These are phyloP conservation scores for Dasypus novemcinctus DNA, from an alignment of 2,113 vertebrate species.

Conservation along the genomic window DNA sequence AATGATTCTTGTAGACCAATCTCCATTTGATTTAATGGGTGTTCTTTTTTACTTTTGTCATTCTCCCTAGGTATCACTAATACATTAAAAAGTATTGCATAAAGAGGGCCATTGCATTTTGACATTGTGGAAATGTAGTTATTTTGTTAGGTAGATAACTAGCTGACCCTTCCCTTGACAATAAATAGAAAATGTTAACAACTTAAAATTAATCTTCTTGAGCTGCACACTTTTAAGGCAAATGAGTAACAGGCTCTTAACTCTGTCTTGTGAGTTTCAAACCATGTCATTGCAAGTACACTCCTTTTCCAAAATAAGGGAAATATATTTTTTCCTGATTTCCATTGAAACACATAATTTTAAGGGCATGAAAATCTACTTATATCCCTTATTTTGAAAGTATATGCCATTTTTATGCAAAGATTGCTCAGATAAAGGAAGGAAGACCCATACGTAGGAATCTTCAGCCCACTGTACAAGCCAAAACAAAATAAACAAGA, in stretches of 20 bases:
- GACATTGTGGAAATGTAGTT: neutral
- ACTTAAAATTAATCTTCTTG: neutral
- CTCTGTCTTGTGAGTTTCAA: neutral
- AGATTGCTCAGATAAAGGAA: neutral
- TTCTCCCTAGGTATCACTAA: neutral
- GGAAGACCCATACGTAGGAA: neutral
- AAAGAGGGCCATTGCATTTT: neutral
- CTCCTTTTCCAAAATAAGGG: neutral
- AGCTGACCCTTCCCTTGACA: neutral
- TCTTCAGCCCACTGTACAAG: neutral
- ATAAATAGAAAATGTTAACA: neutral
- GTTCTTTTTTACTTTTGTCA: constrained; percentile 27
- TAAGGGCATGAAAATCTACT: neutral
- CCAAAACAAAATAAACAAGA: neutral
- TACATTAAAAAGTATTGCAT: constrained; percentile 22
- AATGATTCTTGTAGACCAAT: constrained; percentile 32
- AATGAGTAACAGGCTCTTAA: neutral
- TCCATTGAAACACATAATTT: neutral
- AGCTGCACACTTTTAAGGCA: neutral
- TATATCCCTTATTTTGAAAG: neutral
- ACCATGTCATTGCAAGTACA: neutral
- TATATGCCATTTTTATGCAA: neutral
- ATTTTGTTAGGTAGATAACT: neutral
- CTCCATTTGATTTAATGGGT: constrained; percentile 38
- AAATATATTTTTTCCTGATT: neutral